Conservation (phyloP, 2,888 invertebrate genomes). For the Branchellion lobata region DNA sequence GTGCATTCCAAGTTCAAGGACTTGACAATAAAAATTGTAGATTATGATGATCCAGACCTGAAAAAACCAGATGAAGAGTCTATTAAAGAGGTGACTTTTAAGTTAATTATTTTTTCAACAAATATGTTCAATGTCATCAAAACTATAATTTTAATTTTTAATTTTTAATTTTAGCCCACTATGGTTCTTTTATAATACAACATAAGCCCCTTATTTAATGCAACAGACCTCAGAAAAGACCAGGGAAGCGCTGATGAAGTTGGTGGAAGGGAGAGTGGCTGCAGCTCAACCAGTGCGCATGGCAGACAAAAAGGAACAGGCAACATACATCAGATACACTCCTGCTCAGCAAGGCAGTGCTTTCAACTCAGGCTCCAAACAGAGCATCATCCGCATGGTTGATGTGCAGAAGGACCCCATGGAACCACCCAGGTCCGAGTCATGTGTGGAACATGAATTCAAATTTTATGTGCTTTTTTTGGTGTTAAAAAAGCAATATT, state of each 20-base stretch:
- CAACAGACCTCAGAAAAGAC: constrained; percentile 81
- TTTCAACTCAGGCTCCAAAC: constrained; percentile 95
- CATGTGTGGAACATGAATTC: constrained; percentile 59
- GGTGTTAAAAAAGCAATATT: not conserved
- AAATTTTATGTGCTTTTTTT: too few relatives aligned
- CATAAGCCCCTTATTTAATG: too few relatives aligned
- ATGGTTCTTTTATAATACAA: too few relatives aligned
- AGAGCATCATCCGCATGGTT: constrained; percentile 91
- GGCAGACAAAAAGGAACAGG: constrained; percentile 87
- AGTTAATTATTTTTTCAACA: not conserved
- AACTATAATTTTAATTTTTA: not conserved
- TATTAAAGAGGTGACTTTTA: constrained; percentile 69
- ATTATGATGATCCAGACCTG: constrained; percentile 85
- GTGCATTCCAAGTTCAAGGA: constrained; percentile 92
- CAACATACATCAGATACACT: constrained; percentile 92
- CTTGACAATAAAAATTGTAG: constrained; percentile 84
- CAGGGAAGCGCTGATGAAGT: constrained; percentile 79
- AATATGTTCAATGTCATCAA: not conserved
- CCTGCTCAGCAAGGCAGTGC: constrained; percentile 92
- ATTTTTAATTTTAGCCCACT: not conserved
- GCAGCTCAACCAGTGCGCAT: constrained; percentile 94
- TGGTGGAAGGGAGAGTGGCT: constrained; percentile 77
- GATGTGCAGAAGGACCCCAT: constrained; percentile 93
- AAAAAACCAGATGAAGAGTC: constrained; percentile 84
- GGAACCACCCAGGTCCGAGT: constrained; percentile 95